Evolutionary conservation across 2,888 invertebrate species (phyloP).

Genomic region (Pilophorus perplexus): DNA sequence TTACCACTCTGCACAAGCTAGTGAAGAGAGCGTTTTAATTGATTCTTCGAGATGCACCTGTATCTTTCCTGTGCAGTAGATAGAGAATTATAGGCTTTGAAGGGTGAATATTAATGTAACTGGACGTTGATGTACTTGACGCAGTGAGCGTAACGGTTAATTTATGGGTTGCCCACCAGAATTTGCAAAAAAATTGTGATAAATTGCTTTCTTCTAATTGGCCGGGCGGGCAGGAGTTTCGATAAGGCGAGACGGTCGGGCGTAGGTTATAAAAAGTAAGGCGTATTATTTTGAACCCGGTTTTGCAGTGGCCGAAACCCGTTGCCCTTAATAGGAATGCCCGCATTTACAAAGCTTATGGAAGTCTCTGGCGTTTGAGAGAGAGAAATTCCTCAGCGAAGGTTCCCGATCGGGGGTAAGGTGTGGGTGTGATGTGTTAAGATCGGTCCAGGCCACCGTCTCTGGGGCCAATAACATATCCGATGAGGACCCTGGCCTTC

Average conservation of each 20-base stretch:
- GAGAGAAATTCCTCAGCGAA: constrained; percentile 12
- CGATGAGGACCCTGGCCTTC: constrained; percentile 18
- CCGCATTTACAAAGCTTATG: constrained; percentile 16
- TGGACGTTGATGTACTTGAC: constrained; percentile 2
- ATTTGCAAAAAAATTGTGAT: constrained; percentile 6
- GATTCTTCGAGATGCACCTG: too few relatives aligned
- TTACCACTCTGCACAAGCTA: too few relatives aligned
- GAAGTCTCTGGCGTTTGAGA: too few relatives aligned
- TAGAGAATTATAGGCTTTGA: constrained; percentile 5
- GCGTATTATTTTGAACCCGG: constrained; percentile 14
- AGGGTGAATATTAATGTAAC: constrained; percentile 8
- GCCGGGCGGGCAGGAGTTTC: constrained; percentile 4
- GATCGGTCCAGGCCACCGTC: too few relatives aligned
- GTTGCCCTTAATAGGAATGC: constrained; percentile 22
- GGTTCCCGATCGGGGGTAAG: constrained; percentile 3
- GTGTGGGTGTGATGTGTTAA: constrained; percentile 15
- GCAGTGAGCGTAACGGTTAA: constrained; percentile 1
- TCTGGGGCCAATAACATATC: too few relatives aligned
- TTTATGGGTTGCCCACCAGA: constrained; percentile 9
- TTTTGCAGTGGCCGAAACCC: constrained; percentile 7
- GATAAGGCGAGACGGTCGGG: too few relatives aligned
- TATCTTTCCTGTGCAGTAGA: too few relatives aligned
- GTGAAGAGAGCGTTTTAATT: too few relatives aligned
- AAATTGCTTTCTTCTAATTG: constrained; percentile 18
- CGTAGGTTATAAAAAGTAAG: constrained; percentile 14